A percentile compares a stretch with the other conserved stretches of the same genome.
Evolutionary conservation across 2,797 vertebrate species (phyloP).

Genomic region (Helarctos malayanus): DNA sequence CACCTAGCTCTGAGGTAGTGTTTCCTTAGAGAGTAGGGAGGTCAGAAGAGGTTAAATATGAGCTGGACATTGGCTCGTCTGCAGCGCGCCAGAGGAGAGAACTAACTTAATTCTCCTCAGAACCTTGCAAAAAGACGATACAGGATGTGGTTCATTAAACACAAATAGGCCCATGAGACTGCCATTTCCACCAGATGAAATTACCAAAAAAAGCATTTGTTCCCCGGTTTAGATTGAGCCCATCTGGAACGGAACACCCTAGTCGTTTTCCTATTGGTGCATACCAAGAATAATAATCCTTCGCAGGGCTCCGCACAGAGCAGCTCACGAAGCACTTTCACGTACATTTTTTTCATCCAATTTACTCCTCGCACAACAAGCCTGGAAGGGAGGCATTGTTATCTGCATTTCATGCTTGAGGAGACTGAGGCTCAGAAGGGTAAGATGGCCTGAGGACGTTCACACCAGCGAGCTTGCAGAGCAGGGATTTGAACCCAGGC

Average conservation of each 20-base stretch:
- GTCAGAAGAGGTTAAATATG: not conserved
- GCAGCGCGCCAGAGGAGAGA: not conserved
- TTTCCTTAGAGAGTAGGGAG: not conserved
- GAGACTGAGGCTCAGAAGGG: constrained; percentile 31
- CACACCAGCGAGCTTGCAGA: not conserved
- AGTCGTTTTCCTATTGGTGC: constrained; percentile 52
- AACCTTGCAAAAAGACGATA: constrained; percentile 71
- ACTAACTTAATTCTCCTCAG: constrained; percentile 68
- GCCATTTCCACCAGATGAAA: constrained; percentile 80
- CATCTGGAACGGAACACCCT: constrained; percentile 76
- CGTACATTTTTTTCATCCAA: not conserved
- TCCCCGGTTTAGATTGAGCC: constrained; percentile 74
- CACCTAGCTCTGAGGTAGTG: not conserved
- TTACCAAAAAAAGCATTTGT: constrained; percentile 79
- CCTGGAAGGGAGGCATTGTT: not conserved
- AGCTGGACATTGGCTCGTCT: not conserved
- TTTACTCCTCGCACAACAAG: not conserved
- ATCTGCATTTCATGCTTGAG: constrained; percentile 32
- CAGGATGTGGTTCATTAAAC: constrained; percentile 81
- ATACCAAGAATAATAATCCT: constrained; percentile 60
- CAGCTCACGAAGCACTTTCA: not conserved
- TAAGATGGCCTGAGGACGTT: not conserved
- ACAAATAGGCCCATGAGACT: constrained; percentile 80
- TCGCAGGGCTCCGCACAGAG: rapidly evolving
- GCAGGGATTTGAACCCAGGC: constrained; percentile 54